Percentiles rank a stretch among this genome's conserved stretches.
Evolutionary conservation across 2,888 invertebrate genomes (phyloP).

Genomic region (Tetramorium bicarinatum): DNA sequence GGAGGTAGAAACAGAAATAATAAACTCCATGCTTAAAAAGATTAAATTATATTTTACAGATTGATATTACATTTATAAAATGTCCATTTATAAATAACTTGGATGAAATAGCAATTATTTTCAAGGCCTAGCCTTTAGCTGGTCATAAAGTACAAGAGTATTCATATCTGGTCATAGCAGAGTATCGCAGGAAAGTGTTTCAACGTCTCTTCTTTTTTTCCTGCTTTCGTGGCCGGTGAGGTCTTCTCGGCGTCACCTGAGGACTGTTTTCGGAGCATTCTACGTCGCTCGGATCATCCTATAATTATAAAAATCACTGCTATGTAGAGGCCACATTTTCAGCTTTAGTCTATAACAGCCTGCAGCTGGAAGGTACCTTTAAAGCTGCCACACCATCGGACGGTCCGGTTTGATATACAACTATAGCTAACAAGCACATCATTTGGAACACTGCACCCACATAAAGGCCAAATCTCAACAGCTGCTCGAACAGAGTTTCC

Average conservation of each 20-base stretch:
- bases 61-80: not conserved
- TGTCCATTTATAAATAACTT: conserved; percentile 13
- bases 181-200: conserved; percentile 8
- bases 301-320: conserved; percentile 71
- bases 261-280: conserved; percentile 92
- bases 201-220: conserved; percentile 90
- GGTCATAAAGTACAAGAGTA: not conserved
- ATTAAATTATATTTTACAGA: conserved; percentile 13
- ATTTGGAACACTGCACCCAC: conserved; percentile 96
- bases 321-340: not conserved
- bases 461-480: conserved; percentile 90
- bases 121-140: not conserved
- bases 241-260: conserved; percentile 90
- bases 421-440: conserved; percentile 93
- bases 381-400: conserved; percentile 83
- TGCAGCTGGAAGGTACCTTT: conserved; percentile 76
- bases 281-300: conserved; percentile 91
- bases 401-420: conserved; percentile 87
- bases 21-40: not conserved
- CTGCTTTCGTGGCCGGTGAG: conserved; percentile 89
- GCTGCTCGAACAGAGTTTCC: conserved; percentile 83
- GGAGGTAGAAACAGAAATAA: not conserved
- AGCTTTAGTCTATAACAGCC: not conserved
- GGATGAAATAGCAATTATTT: not conserved
- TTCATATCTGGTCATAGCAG: not conserved